Percentiles rank a stretch among this genome's conserved stretches.
Evolutionary conservation across 2,113 vertebrate genomes (phyloP).

Genomic region (Tragulus kanchil): DNA sequence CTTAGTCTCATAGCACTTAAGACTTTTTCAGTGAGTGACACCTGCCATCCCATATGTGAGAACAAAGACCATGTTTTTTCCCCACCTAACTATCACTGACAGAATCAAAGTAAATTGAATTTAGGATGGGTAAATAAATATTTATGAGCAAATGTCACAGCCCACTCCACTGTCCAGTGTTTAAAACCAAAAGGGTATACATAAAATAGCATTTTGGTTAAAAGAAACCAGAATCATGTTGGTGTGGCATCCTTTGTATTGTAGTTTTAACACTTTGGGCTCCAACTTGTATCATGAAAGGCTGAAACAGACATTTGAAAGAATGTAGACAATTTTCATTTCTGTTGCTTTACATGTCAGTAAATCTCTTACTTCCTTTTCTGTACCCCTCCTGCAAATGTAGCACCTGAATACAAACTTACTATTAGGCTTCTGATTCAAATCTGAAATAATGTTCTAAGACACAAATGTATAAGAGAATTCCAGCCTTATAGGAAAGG

Average conservation of each 20-base stretch:
- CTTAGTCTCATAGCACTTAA: neutral
- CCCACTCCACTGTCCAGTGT: neutral
- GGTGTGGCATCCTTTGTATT: neutral
- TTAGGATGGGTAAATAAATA: constrained; percentile 10
- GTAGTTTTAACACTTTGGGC: neutral
- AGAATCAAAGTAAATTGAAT: constrained; percentile 35
- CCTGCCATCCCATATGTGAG: neutral
- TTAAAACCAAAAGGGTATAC: constrained; percentile 11
- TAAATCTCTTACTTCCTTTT: neutral
- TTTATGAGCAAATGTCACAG: neutral
- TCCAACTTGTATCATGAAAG: constrained; percentile 20
- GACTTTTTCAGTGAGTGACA: neutral
- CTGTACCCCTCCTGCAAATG: neutral
- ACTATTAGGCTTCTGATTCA: neutral
- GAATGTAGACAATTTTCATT: neutral
- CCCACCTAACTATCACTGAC: neutral
- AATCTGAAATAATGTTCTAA: constrained; percentile 34
- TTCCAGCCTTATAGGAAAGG: constrained; percentile 22
- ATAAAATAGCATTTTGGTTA: constrained; percentile 15
- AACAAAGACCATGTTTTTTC: neutral
- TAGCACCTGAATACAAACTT: neutral
- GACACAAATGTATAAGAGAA: neutral
- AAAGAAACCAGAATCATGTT: constrained; percentile 7
- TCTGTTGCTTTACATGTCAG: neutral
- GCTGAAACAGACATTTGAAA: neutral